Conservation (phyloP, 2,888 invertebrate genomes). For the Drosophila nigricruria region DNA sequence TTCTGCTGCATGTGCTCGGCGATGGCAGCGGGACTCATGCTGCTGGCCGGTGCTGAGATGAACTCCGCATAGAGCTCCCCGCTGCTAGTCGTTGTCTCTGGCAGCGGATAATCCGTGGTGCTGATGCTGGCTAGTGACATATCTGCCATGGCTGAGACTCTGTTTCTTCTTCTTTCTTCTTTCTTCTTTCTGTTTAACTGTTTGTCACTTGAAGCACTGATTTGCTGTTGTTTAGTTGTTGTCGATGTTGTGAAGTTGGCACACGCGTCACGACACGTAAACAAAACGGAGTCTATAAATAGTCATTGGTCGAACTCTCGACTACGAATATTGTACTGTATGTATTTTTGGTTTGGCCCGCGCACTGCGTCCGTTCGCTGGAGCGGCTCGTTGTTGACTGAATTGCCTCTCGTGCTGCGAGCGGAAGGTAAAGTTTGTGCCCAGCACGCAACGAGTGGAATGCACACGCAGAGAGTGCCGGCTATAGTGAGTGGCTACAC, state of each 20-base stretch:
- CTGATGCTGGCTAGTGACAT: constrained; percentile 50
- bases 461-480: constrained; percentile 37
- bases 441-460: constrained; percentile 19
- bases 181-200: not conserved
- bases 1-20: constrained; percentile 82
- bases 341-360: constrained; percentile 22
- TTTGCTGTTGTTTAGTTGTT: constrained; percentile 4
- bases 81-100: constrained; percentile 34
- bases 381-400: constrained; percentile 67
- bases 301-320: constrained; percentile 47
- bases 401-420: constrained; percentile 45
- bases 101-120: constrained; percentile 61
- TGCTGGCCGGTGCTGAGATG: constrained; percentile 73
- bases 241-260: constrained; percentile 25
- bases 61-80: constrained; percentile 64
- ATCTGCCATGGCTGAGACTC: not conserved
- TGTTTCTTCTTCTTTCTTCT: not conserved
- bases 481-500: constrained; percentile 37
- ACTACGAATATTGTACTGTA: constrained; percentile 4
- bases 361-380: constrained; percentile 66
- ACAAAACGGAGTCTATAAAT: constrained; percentile 64
- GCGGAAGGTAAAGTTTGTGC: constrained; percentile 32
- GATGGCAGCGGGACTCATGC: constrained; percentile 77
- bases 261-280: constrained; percentile 69
- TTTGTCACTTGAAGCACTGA: constrained; percentile 42